These are phyloP conservation scores for Prionace glauca DNA, from an alignment of 2,797 vertebrate species.

Conservation along the genomic window DNA sequence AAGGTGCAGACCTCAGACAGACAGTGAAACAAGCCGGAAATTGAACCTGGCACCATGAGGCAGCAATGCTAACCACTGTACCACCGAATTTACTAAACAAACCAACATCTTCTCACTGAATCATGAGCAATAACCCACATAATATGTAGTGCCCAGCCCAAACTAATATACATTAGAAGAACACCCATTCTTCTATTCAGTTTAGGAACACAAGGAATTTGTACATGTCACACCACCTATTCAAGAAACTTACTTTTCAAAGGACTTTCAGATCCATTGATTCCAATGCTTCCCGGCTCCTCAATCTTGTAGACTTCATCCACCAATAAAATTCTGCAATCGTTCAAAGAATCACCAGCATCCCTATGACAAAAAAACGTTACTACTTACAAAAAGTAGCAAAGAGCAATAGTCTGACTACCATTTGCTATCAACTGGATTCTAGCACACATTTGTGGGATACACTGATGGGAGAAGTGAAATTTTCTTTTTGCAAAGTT, in stretches of 20 bases:
- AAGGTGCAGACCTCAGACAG: too few relatives aligned
- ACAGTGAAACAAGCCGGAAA: too few relatives aligned
- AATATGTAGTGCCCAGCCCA: not conserved
- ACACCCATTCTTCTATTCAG: not conserved
- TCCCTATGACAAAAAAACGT: slow-evolving; percentile 56
- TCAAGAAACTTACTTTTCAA: slow-evolving; percentile 65
- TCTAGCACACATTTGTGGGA: not conserved
- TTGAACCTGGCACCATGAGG: too few relatives aligned
- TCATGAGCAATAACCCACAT: not conserved
- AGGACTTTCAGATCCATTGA: slow-evolving; percentile 62
- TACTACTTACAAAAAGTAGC: not conserved
- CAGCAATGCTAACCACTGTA: too few relatives aligned
- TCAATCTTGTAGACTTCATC: slow-evolving; percentile 96
- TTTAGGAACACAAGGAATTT: not conserved
- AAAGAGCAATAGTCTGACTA: not conserved
- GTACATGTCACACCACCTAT: not conserved
- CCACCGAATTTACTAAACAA: not conserved
- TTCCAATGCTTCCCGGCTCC: slow-evolving; percentile 64
- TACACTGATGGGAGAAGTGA: not conserved
- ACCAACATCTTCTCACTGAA: not conserved
- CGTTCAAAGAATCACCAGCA: slow-evolving; percentile 75
- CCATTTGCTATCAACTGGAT: not conserved
- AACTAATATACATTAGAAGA: not conserved
- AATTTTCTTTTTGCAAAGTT: not conserved
- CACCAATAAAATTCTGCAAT: slow-evolving; percentile 80